Evolutionary conservation across 2,113 vertebrate species (phyloP).

Genomic region (Boleophthalmus pectinirostris): DNA sequence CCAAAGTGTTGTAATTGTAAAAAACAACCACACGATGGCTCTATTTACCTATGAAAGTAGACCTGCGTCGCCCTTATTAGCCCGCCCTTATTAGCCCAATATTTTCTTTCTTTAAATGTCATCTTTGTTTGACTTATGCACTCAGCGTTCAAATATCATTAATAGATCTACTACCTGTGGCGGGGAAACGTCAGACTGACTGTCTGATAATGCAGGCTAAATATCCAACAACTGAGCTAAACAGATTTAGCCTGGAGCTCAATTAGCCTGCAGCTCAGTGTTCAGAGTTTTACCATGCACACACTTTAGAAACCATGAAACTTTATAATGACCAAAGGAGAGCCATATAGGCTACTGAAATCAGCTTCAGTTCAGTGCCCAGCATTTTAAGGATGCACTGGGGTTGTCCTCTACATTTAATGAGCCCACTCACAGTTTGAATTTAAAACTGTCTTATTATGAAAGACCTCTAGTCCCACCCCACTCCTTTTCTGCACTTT

Average conservation of each 20-base stretch:
- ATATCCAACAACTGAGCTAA: background rate
- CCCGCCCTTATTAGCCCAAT: too few relatives aligned
- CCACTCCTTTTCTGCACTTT: constrained; percentile 44
- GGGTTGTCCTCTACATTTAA: constrained; percentile 12
- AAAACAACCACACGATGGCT: constrained; percentile 49
- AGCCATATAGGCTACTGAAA: too few relatives aligned
- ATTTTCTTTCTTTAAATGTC: too few relatives aligned
- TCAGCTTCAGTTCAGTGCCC: background rate
- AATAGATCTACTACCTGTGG: too few relatives aligned
- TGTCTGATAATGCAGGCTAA: too few relatives aligned
- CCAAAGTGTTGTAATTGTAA: constrained; percentile 1
- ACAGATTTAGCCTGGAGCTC: too few relatives aligned
- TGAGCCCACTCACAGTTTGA: constrained; percentile 20
- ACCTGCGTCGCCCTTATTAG: too few relatives aligned
- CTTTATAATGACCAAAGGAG: too few relatives aligned
- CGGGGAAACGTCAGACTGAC: too few relatives aligned
- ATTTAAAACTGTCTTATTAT: constrained; percentile 30
- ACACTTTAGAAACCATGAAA: background rate
- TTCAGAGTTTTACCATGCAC: background rate
- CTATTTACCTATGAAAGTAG: constrained; percentile 13
- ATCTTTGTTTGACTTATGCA: too few relatives aligned
- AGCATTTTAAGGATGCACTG: constrained; percentile 8
- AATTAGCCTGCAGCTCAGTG: background rate
- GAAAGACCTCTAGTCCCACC: constrained; percentile 17
- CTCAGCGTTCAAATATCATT: too few relatives aligned